These are phyloP conservation scores for Chaenodraco wilsoni DNA, from an alignment of 2,797 vertebrate species.

Conservation along the genomic window DNA sequence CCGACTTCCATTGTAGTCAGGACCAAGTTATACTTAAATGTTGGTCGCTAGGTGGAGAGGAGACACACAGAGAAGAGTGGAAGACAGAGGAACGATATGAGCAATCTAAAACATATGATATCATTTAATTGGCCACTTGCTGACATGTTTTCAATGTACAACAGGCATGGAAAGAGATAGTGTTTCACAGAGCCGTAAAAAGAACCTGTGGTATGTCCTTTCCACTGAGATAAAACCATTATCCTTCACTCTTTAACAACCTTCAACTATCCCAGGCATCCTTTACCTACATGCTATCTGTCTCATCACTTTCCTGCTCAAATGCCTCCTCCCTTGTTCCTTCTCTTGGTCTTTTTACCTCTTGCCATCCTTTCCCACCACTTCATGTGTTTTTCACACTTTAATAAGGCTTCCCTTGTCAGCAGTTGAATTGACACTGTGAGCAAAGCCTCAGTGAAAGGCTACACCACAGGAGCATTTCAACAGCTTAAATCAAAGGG, in stretches of 20 bases:
- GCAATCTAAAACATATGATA: constrained; percentile 6
- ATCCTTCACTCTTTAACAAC: constrained; percentile 17
- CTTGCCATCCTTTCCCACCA: neutral
- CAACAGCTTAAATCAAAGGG: constrained; percentile 47
- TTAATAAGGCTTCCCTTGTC: constrained; percentile 26
- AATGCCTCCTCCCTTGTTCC: neutral
- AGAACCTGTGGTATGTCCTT: constrained; percentile 31
- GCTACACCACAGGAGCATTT: constrained; percentile 45
- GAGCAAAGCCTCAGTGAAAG: constrained; percentile 47
- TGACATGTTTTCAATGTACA: constrained; percentile 35
- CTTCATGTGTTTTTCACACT: constrained; percentile 17
- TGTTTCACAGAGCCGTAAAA: constrained; percentile 47
- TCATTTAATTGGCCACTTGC: constrained; percentile 1
- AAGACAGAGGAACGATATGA: neutral
- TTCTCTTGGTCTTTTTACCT: constrained; percentile 2
- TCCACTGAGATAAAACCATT: constrained; percentile 46
- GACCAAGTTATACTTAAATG: neutral
- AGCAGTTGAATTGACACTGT: constrained; percentile 30
- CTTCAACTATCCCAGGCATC: constrained; percentile 12
- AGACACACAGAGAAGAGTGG: neutral
- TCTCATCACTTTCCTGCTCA: neutral
- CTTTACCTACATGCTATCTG: neutral
- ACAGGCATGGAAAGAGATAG: constrained; percentile 19
- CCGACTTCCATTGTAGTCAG: neutral
- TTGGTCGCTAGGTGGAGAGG: too few species aligned